Base-by-base conservation (phyloP, 1,140 invertebrate species). In the Cydia pomonella region DNA sequence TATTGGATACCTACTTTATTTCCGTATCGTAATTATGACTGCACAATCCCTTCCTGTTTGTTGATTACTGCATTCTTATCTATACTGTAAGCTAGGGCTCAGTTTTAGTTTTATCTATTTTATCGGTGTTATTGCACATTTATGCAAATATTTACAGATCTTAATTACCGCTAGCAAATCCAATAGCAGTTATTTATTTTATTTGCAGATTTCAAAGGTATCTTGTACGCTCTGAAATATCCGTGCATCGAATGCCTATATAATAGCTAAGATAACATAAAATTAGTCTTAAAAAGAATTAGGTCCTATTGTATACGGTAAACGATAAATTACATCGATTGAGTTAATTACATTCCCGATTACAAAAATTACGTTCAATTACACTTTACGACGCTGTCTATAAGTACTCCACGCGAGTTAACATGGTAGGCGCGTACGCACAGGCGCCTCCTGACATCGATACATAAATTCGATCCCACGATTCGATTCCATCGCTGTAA, bases 381-480 rank as follows among this genome's bases (percentile, higher is more conserved):
- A 44, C 21, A 72, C 29, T n/a, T 23, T 66, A 29, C n/a, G 25
- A 29, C 27, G 13, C 21, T 10, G 21, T 33, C 23, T 25, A 63
- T 27, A 44, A 69, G n/a, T 69, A 69, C 29, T 21, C n/a, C 29
- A 18, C 29, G 29, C n/a, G n/a, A 69, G 64, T 29, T 25, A 69
- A 69, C 64, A 69, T 33, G 53, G 21, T 21, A 59, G 53, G 29
- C 64, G 64, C 64, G 64, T 69, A 69, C 71, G 69, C 66, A 50
- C 53, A 73, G 79, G 79, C 79, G 77, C 75, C 79, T 77, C 50
- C 73, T 69, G 77, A 81, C 81, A 82, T 81, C 81, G 79, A 86
- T 86, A 82, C 77, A 82, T 86, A 84, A 86, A 83, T 83, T 80
- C 72, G 76, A 80, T 84, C 82, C 83, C 83, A 77, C 80, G 80